Evolutionary conservation across 2,113 vertebrate species (phyloP).

Genomic region (Tichodroma muraria): DNA sequence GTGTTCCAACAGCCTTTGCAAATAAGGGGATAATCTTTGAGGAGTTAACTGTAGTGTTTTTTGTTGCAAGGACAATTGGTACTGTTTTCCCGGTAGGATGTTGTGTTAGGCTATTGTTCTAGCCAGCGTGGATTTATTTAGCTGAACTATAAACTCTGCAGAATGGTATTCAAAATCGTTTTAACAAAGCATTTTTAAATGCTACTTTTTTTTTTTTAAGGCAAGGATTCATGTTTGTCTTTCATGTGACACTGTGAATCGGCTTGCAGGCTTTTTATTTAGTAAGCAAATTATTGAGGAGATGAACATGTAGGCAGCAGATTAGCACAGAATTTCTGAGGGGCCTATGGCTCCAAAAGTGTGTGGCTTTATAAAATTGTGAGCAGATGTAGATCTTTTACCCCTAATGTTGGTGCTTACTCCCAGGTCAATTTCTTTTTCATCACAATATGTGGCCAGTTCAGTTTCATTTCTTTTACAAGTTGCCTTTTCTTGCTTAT

Average conservation of each 20-base stretch:
- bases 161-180: not conserved
- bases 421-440: not conserved
- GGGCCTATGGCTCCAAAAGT: not conserved
- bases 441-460: not conserved
- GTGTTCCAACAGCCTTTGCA: not conserved
- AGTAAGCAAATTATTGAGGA: not conserved
- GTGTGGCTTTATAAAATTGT: not conserved
- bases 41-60: not conserved
- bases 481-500: not conserved
- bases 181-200: not conserved
- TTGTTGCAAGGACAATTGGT: not conserved
- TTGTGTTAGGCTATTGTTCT: slow-evolving; percentile 21
- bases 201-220: not conserved
- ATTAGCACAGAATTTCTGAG: not conserved
- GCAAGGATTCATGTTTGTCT: not conserved
- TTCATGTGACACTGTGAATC: not conserved
- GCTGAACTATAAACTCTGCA: not conserved
- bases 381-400: not conserved
- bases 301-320: not conserved
- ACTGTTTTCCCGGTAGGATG: not conserved
- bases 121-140: not conserved
- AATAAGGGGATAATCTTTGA: not conserved
- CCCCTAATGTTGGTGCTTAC: not conserved
- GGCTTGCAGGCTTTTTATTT: not conserved
- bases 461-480: not conserved